phyloP scores from a whole-genome alignment of 1,140 invertebrate genomes.

The Pachypsylla venusta region DNA sequence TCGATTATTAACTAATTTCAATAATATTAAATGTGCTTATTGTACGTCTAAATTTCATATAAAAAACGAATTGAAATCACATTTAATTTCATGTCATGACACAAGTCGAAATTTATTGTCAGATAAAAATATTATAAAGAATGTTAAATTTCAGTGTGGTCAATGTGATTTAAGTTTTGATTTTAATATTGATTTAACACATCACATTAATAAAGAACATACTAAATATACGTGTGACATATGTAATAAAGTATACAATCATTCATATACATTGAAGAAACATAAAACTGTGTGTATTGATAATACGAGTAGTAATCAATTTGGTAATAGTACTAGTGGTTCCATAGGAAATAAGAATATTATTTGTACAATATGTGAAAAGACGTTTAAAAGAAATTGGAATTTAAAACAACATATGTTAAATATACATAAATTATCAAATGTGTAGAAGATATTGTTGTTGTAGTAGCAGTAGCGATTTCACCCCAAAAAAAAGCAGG shows the following conservation, averaged over 20 bases:
- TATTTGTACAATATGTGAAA: not conserved
- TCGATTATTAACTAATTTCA: not conserved
- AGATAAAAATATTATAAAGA: not conserved
- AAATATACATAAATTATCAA: conserved; percentile 5
- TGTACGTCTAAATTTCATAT: not conserved
- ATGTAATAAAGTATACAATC: not conserved
- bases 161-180: not conserved
- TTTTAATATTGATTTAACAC: not conserved
- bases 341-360: not conserved
- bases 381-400: conserved; percentile 2
- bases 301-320: not conserved
- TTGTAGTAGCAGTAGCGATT: too few species aligned
- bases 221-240: not conserved
- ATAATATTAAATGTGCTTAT: conserved; percentile 1
- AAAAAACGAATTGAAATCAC: not conserved
- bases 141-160: not conserved
- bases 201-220: not conserved
- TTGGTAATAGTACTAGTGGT: not conserved
- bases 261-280: not conserved
- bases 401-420: not conserved
- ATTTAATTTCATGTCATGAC: not conserved
- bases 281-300: not conserved
- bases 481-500: too few species aligned
- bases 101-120: not conserved
- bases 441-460: too few species aligned